Conservation (phyloP, 2,113 vertebrate genomes). For the human region DNA sequence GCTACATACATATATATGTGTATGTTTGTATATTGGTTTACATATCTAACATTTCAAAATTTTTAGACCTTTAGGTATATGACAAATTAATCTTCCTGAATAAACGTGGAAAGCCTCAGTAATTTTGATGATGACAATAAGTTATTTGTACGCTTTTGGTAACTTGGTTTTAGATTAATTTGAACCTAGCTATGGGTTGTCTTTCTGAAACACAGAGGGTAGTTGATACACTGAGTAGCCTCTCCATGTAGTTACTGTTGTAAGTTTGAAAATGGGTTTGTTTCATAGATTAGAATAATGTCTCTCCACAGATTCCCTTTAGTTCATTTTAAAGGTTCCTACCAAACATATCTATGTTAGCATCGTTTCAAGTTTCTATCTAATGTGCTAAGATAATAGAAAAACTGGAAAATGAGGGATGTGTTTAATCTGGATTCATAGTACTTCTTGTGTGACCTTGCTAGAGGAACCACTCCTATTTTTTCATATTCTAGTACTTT, state of each 20-base stretch:
- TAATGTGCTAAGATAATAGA: background rate
- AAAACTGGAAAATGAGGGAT: slow-evolving; percentile 55
- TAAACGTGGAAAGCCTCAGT: background rate
- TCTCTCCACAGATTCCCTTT: slow-evolving; percentile 8
- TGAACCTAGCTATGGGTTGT: background rate
- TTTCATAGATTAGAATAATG: slow-evolving; percentile 25
- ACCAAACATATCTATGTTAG: background rate
- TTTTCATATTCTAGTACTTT: background rate
- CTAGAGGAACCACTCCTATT: slow-evolving; percentile 52
- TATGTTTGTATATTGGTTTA: background rate
- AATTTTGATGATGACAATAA: background rate
- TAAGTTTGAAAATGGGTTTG: slow-evolving; percentile 55
- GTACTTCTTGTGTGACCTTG: slow-evolving; percentile 54
- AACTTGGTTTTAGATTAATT: background rate
- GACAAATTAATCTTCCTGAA: background rate
- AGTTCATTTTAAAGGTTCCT: background rate
- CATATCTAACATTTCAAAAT: background rate
- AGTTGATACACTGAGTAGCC: background rate
- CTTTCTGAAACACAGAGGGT: background rate
- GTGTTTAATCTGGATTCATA: slow-evolving; percentile 65
- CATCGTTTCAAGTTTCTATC: background rate
- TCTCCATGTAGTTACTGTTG: background rate
- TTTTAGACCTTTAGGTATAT: background rate
- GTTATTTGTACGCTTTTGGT: background rate
- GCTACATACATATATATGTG: background rate